Evolutionary conservation across 1,140 invertebrate genomes (phyloP).

Genomic region (Muscidifurax raptorellus): DNA sequence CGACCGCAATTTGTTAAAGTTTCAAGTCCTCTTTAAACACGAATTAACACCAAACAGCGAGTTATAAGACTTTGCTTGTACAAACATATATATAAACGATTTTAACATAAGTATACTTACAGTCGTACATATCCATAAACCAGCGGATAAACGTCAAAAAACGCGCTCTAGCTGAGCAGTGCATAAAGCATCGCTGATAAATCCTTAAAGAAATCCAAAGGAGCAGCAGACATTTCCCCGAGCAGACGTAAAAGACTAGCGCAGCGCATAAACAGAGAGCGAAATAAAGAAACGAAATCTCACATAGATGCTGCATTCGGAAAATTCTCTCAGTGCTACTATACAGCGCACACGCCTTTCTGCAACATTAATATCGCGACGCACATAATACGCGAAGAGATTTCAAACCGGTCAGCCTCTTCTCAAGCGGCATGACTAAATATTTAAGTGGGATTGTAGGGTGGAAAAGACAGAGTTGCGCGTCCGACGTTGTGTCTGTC

Average conservation of each 20-base stretch:
- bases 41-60: no score
- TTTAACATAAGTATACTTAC: neutral
- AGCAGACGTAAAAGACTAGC: neutral
- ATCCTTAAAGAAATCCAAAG: neutral
- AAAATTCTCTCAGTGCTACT: neutral
- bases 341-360: neutral
- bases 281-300: neutral
- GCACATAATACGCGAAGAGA: conserved; percentile 1
- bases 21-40: no score
- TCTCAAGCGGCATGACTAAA: neutral
- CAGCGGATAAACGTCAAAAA: neutral
- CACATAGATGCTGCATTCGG: neutral
- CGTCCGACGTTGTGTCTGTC: neutral
- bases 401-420: conserved; percentile 18
- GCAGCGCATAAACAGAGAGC: neutral
- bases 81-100: no score
- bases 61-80: no score
- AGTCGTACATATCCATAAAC: neutral
- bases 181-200: neutral
- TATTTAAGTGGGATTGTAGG: neutral
- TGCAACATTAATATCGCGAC: conserved; percentile 20
- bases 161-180: neutral
- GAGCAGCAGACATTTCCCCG: neutral
- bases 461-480: neutral
- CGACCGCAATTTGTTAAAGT: no score